Evolutionary conservation across 2,888 invertebrate species (phyloP), one percentile per base, ranked within the genome.

Genomic region (Leucania comma): DNA sequence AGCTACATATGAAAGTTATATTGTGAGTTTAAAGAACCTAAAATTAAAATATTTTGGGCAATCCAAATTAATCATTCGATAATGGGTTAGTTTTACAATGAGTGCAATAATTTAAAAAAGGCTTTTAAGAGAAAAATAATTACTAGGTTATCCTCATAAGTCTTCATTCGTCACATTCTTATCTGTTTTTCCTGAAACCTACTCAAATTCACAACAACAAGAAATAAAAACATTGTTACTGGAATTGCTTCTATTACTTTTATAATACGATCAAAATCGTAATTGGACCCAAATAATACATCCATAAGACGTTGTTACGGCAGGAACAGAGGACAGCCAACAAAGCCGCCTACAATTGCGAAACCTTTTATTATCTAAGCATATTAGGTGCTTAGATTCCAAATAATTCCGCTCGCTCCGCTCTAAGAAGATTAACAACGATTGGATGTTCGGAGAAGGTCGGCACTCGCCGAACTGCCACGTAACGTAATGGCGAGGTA

Each of bases 341-440:
- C 80, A 82, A 84, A 79, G 77, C 68, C 78, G 46, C 51, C 60
- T 75, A 84, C 79, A 83, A 94, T 93, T 89, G 90, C 86, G 90
- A 93, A 93, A 91, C 90, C 93, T 93, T 93, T 92, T 93, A 93
- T 94, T 93, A 93, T 92, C 91, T 92, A 92, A 94, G 92, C 92
- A 93, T 94, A 94, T 94, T 94, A 94, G 91, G 88, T 92, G 91
- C 92, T 93, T 91, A 90, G 91, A 92, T 88, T 90, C 91, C 91
- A 93, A 94, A 95, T 95, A 94, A 95, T 94, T 95, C 92, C 91
- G 90, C 84, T 89, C 89, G 91, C 89, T 91, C 88, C 90, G 88
- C 90, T 89, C 90, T 95, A 95, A 95, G 95, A 93, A 95, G 95
- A 95, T 96, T 95, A 96, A 92, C 90, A 94, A 90, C 92, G 95